Base-by-base conservation (phyloP, 2,113 vertebrate species). In the Uria lomvia region DNA sequence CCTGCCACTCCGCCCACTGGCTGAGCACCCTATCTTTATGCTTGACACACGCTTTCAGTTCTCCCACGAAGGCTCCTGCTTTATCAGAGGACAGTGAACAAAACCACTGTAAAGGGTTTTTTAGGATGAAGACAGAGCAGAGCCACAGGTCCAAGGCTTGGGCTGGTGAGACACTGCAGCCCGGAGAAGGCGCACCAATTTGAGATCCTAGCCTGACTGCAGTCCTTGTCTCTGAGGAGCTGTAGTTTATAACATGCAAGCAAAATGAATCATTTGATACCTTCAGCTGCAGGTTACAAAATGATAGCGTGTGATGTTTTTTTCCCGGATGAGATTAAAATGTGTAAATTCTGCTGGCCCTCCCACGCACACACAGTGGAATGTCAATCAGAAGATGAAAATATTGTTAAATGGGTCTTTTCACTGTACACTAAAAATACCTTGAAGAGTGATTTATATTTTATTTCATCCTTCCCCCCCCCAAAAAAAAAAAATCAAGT, bases 101-200 rank as follows among this genome's bases (percentile, higher is more conserved):
- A 62, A 94, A 50, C 2, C 23, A 43, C 34, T 77, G 8, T 11
- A 34, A 71, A 67, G 5, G 5, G 2, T 9, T 47, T 88, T 53
- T 52, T 16, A 63, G 12, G 36, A 34, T 38, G n/a, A 19, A 73
- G n/a, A 34, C 22, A 53, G 14, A 58, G 34, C 27, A 85, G 36
- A 87, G 9, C 5, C 19, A n/a, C 16, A 62, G 5, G 17, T 53
- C 29, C 36, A 59, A 56, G 32, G 8, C 12, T 16, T 52, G 19
- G 3, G 6, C 16, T 24, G 22, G 19, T 60, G 53, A 80, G 27
- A 60, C 8, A 10, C 13, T 15, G 7, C 53, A 65, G n/a, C 8
- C 3, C 17, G 29, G 15, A 53, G 60, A 67, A 78, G 59, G 55
- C 0, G 0, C 11, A 49, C 2, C 9, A 9, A 7, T 23, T 24